A percentile compares a stretch with the other conserved stretches of the same genome.
Evolutionary conservation across 2,113 vertebrate species (phyloP).

Genomic region (Gallinago media): DNA sequence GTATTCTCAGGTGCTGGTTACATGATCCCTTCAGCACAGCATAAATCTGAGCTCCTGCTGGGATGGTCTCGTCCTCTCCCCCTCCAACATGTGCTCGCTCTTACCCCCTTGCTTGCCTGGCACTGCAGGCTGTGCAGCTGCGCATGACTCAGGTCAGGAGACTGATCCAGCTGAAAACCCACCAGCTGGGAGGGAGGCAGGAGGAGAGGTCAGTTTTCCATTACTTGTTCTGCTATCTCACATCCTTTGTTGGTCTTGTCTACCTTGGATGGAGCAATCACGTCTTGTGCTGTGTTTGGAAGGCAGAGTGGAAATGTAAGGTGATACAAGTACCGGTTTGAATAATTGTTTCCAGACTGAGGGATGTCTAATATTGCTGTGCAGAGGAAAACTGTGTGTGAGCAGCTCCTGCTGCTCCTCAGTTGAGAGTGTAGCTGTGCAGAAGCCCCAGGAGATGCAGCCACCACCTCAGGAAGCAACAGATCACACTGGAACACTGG

Average conservation of each 20-base stretch:
- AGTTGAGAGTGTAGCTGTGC: background rate
- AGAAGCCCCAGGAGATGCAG: background rate
- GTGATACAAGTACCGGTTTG: background rate
- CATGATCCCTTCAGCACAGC: background rate
- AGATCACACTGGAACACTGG: background rate
- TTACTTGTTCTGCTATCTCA: constrained; percentile 24
- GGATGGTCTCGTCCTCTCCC: background rate
- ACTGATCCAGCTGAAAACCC: constrained; percentile 17
- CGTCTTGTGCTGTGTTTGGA: constrained; percentile 1
- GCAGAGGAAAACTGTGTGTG: rapidly evolving
- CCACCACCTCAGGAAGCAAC: background rate
- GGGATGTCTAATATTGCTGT: background rate
- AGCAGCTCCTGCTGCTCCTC: background rate
- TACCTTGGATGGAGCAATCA: constrained; percentile 33
- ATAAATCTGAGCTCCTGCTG: background rate
- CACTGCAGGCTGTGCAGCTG: background rate
- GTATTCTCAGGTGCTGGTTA: background rate
- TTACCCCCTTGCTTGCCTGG: background rate
- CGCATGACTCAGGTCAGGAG: background rate
- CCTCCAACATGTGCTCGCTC: background rate
- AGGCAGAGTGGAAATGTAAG: constrained; percentile 43
- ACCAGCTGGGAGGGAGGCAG: background rate
- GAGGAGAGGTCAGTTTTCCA: background rate
- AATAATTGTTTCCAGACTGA: constrained; percentile 39
- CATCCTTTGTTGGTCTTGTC: constrained; percentile 19